phyloP scores from a whole-genome alignment of 2,797 vertebrate genomes.

The Anguilla obscura region DNA sequence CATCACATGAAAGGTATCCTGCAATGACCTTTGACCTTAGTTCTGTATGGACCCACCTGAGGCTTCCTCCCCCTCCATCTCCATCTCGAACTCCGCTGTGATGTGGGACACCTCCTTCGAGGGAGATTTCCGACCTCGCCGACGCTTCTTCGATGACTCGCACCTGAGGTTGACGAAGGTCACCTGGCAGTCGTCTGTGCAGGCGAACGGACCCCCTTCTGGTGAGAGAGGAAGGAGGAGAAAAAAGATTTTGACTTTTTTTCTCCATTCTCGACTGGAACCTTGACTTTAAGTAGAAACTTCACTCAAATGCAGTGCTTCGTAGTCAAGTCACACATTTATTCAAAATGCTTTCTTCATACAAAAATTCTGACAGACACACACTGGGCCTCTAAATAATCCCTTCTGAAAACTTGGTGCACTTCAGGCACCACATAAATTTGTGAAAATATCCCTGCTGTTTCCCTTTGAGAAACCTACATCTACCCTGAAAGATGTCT shows the following conservation, averaged over 20 bases:
- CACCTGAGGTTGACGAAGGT: conserved; percentile 94
- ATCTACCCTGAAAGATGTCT: conserved; percentile 51
- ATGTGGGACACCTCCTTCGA: conserved; percentile 92
- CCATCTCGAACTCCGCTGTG: conserved; percentile 92
- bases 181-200: conserved; percentile 87
- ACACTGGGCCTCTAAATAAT: too few relatives aligned
- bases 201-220: conserved; percentile 77
- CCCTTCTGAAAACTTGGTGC: neutral
- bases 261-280: neutral
- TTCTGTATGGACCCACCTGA: conserved; percentile 74
- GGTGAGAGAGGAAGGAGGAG: conserved; percentile 32
- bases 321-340: neutral
- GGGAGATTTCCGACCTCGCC: conserved; percentile 88
- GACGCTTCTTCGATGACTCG: conserved; percentile 90
- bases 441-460: too few relatives aligned
- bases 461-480: neutral
- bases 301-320: neutral
- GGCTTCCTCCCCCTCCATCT: conserved; percentile 85
- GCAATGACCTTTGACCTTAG: neutral
- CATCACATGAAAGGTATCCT: neutral
- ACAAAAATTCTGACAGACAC: neutral
- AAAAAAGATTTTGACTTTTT: neutral
- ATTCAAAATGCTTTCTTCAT: neutral
- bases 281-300: neutral
- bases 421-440: neutral